Percentiles rank a stretch among this genome's conserved stretches.
phyloP scores from a whole-genome alignment of 2,888 invertebrate species.

The Cantharis nigra region DNA sequence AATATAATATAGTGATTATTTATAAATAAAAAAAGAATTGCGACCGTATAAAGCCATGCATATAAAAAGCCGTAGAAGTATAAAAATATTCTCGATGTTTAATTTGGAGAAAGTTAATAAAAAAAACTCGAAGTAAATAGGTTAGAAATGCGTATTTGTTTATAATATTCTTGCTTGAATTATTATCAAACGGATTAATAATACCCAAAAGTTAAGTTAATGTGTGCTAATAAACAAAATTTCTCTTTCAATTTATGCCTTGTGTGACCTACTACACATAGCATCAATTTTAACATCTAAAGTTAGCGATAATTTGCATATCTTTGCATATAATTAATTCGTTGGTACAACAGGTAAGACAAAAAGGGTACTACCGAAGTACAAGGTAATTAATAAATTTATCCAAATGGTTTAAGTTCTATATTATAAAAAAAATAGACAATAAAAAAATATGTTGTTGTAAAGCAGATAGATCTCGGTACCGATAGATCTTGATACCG shows the following conservation, averaged over 20 bases:
- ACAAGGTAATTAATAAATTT: neutral
- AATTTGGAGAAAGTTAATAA: conserved; percentile 20
- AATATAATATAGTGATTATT: neutral
- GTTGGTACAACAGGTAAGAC: neutral
- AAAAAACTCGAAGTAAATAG: conserved; percentile 5
- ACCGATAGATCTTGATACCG: conserved; percentile 39
- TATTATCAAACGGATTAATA: conserved; percentile 1
- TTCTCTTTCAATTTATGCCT: conserved; percentile 24
- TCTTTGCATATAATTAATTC: neutral
- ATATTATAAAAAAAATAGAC: conserved; percentile 4
- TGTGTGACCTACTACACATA: conserved; percentile 7
- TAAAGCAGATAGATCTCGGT: conserved; percentile 18
- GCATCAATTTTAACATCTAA: neutral
- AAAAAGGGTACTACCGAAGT: neutral
- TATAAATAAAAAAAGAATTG: neutral
- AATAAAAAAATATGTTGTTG: conserved; percentile 27
- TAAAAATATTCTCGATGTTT: neutral
- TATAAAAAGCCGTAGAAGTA: neutral
- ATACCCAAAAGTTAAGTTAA: neutral
- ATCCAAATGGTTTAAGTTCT: neutral
- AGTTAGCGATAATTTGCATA: neutral
- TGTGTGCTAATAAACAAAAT: conserved; percentile 9
- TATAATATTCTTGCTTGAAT: conserved; percentile 5
- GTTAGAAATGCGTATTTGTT: conserved; percentile 1
- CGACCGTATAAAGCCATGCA: neutral